Percentiles rank a stretch among this genome's conserved stretches.
Conservation (phyloP, 2,797 vertebrate species). For the Trachops cirrhosus region DNA sequence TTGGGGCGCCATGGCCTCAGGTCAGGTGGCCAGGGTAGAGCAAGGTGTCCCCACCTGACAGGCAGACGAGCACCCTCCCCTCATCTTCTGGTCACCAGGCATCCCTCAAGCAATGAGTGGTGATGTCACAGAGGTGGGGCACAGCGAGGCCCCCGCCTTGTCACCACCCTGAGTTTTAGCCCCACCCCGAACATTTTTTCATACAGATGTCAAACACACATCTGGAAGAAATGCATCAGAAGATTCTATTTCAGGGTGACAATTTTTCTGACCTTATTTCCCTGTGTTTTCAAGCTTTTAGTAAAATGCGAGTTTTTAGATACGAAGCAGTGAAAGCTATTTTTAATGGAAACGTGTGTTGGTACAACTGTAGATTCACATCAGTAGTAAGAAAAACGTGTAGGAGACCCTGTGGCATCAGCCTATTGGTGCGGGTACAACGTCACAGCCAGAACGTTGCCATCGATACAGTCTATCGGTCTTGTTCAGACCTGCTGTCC, state of each 20-base stretch:
- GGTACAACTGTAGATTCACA: background rate
- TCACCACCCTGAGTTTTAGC: background rate
- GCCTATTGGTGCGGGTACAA: too few species aligned
- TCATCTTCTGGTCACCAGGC: background rate
- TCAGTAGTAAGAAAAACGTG: background rate
- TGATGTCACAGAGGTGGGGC: constrained; percentile 72
- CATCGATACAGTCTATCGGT: background rate
- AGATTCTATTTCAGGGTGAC: background rate
- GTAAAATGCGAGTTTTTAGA: background rate
- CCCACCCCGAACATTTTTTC: background rate
- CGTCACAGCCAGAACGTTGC: background rate
- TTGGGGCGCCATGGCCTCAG: constrained; percentile 46
- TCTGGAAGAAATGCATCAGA: background rate
- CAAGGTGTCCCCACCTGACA: background rate
- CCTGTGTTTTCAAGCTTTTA: background rate
- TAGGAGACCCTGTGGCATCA: background rate
- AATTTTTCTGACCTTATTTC: background rate
- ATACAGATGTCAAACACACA: background rate
- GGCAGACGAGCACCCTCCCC: background rate
- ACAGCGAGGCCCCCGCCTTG: background rate
- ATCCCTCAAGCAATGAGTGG: background rate
- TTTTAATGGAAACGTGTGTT: background rate
- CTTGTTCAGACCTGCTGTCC: background rate
- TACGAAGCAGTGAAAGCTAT: background rate
- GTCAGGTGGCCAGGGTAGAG: background rate